Evolutionary conservation across 2,888 invertebrate species (phyloP).

Genomic region (Idaea dimidiata): DNA sequence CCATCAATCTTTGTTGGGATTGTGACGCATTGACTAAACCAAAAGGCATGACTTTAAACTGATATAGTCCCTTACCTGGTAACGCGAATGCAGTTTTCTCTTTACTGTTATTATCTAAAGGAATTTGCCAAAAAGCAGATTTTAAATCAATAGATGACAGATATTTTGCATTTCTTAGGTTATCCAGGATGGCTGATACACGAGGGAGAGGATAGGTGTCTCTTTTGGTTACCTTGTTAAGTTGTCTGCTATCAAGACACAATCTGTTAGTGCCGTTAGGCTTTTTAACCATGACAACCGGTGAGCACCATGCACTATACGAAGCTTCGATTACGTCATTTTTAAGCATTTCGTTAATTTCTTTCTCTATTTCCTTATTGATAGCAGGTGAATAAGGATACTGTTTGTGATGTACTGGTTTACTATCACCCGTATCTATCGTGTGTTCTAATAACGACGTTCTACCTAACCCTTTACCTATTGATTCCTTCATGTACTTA

Average conservation of each 20-base stretch:
- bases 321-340: conserved; percentile 19
- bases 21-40: conserved; percentile 15
- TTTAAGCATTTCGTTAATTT: conserved; percentile 11
- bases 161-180: conserved; percentile 22
- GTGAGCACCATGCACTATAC: conserved; percentile 22
- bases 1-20: conserved; percentile 16
- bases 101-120: neutral
- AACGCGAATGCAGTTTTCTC: conserved; percentile 17
- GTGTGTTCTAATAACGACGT: conserved; percentile 26
- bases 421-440: conserved; percentile 30
- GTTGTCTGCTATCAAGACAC: conserved; percentile 29
- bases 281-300: conserved; percentile 18
- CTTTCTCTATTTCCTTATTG: neutral
- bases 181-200: conserved; percentile 25
- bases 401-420: conserved; percentile 28
- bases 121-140: conserved; percentile 13
- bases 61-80: conserved; percentile 11
- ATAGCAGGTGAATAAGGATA: neutral
- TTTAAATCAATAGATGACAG: conserved; percentile 27
- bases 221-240: too few relatives aligned
- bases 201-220: conserved; percentile 26
- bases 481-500: neutral
- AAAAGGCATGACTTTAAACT: conserved; percentile 11
- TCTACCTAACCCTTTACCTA: conserved; percentile 22
- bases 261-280: conserved; percentile 24